Evolutionary conservation across 92 coral and sea anemone genomes (phyloP).

Genomic region (Metridium senile): DNA sequence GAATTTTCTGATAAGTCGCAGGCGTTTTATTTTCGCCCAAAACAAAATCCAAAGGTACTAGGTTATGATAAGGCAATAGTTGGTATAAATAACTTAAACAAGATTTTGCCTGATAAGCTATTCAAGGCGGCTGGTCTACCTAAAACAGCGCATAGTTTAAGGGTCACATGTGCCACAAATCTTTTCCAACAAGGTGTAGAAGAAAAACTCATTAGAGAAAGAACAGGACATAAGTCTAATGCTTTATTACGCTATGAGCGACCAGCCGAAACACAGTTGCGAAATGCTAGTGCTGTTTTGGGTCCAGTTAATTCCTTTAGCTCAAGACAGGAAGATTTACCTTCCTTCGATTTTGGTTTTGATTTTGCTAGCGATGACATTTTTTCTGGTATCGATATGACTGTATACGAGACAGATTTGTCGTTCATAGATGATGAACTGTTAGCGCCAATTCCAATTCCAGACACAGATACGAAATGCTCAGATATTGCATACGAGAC

Average conservation of each 20-base stretch:
- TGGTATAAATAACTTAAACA: conserved; percentile 33
- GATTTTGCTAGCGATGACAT: conserved; percentile 11
- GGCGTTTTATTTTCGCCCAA: conserved; percentile 49
- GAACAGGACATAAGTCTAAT: conserved; percentile 20
- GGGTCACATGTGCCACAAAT: conserved; percentile 22
- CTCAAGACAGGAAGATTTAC: conserved; percentile 7
- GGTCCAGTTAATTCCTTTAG: conserved; percentile 24
- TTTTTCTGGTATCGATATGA: conserved; percentile 10
- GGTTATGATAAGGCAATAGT: conserved; percentile 42
- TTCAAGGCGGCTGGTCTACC: conserved; percentile 32
- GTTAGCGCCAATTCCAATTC: conserved; percentile 15
- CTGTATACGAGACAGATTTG: conserved; percentile 12
- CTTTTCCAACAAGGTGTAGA: conserved; percentile 43
- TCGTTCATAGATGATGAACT: conserved; percentile 2
- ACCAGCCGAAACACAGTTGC: conserved; percentile 10
- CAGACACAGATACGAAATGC: conserved; percentile 18
- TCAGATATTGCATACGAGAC: conserved; percentile 21
- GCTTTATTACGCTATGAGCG: conserved; percentile 22
- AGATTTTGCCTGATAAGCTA: conserved; percentile 24
- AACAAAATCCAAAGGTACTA: conserved; percentile 32
- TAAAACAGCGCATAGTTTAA: conserved; percentile 35
- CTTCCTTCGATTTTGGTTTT: conserved; percentile 6
- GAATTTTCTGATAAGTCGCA: conserved; percentile 22
- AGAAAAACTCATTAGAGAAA: conserved; percentile 35
- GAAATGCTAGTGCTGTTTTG: conserved; percentile 19